Evolutionary conservation across 2,888 invertebrate species (phyloP).

Genomic region (Drosophila kuntzei): DNA sequence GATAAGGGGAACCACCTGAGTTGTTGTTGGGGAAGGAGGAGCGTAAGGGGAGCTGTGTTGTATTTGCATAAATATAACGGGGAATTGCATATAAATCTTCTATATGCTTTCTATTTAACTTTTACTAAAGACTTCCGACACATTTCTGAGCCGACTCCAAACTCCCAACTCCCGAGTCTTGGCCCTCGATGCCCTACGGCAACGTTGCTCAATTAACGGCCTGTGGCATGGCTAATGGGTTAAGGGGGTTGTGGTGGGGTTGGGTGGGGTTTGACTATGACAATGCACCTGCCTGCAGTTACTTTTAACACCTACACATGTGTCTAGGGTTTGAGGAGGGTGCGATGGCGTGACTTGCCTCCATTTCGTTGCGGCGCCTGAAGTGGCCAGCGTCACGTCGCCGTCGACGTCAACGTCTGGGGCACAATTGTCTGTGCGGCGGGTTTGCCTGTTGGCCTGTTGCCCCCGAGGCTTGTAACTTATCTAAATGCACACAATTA

Average conservation of each 20-base stretch:
- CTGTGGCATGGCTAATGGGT: not conserved
- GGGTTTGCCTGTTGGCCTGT: constrained; percentile 15
- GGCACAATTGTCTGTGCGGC: constrained; percentile 40
- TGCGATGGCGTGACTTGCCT: constrained; percentile 73
- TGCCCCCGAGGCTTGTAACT: constrained; percentile 68
- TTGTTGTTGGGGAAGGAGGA: not conserved
- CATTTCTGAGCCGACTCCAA: constrained; percentile 68
- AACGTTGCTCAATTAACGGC: constrained; percentile 4
- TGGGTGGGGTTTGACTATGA: constrained; percentile 15
- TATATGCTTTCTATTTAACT: constrained; percentile 79
- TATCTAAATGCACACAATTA: constrained; percentile 82
- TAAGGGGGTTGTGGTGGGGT: not conserved
- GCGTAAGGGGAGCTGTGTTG: not conserved
- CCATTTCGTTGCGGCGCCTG: constrained; percentile 67
- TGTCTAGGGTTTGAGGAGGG: constrained; percentile 36
- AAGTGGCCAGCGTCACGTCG: constrained; percentile 46
- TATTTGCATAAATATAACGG: constrained; percentile 73
- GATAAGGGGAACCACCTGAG: constrained; percentile 21
- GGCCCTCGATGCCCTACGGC: not conserved
- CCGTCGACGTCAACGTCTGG: constrained; percentile 9
- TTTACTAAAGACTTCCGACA: constrained; percentile 79
- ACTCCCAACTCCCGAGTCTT: not conserved
- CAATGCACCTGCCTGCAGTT: constrained; percentile 60
- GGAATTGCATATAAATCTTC: constrained; percentile 68
- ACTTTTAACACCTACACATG: constrained; percentile 77